A percentile compares a stretch with the other conserved stretches of the same genome.
phyloP scores from a whole-genome alignment of 35 echinoderm and acorn worm genomes.

The Heliocidaris tuberculata region DNA sequence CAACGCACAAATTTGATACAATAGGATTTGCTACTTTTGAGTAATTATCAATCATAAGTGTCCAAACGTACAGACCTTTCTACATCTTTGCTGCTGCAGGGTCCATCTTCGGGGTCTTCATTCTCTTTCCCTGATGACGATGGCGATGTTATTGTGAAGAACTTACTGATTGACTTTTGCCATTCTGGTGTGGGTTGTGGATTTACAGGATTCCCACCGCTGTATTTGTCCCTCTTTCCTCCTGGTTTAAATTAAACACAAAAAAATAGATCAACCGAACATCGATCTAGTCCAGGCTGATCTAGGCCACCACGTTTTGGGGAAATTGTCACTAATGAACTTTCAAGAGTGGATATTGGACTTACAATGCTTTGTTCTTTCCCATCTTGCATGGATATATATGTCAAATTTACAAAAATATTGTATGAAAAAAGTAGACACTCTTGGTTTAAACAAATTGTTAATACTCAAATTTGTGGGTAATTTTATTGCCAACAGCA shows the following conservation, averaged over 20 bases:
- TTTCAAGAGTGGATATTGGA: no score
- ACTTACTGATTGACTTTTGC: conserved; percentile 23
- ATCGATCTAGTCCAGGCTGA: no score
- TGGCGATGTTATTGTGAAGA: neutral
- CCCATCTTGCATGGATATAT: no score
- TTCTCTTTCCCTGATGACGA: conserved; percentile 31
- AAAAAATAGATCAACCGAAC: neutral
- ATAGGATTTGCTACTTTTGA: neutral
- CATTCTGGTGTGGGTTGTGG: conserved; percentile 7
- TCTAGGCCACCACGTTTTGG: no score
- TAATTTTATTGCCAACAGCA: no score
- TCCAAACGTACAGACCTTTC: neutral
- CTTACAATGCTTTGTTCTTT: no score
- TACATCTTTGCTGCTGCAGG: conserved; percentile 37
- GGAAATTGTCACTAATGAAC: no score
- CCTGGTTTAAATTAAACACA: neutral
- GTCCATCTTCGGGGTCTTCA: conserved; percentile 14
- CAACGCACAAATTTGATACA: neutral
- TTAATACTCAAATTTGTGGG: no score
- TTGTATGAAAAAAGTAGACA: no score
- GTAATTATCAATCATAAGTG: neutral
- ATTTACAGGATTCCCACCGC: conserved; percentile 15
- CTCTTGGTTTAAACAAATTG: no score
- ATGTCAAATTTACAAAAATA: no score
- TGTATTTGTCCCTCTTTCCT: conserved; percentile 36